phyloP scores from a whole-genome alignment of 2,888 invertebrate genomes.

The Asteroscopus sphinx region DNA sequence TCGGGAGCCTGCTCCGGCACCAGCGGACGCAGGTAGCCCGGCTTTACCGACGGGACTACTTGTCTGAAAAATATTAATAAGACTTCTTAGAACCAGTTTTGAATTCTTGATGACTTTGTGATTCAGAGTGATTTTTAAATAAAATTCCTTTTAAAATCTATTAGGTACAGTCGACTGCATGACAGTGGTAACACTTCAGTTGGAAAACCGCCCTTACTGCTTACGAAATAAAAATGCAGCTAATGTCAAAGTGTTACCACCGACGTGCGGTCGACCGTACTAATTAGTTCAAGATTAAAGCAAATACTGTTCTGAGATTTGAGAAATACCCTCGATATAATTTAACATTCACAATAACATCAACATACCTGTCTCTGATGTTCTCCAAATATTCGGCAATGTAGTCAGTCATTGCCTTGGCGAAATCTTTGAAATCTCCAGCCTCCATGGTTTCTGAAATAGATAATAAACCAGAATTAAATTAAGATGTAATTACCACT shows the following conservation, averaged over 20 bases:
- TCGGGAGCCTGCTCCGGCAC: conserved; percentile 96
- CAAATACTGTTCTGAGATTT: not conserved
- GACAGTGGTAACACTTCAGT: no score
- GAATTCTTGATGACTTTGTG: not conserved
- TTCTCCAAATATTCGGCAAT: conserved; percentile 98
- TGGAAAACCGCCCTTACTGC: no score
- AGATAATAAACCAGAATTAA: not conserved
- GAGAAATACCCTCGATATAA: not conserved
- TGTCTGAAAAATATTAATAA: conserved; percentile 84
- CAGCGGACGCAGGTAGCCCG: conserved; percentile 96
- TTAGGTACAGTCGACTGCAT: no score
- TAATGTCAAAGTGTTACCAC: no score
- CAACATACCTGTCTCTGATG: conserved; percentile 95
- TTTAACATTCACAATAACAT: not conserved
- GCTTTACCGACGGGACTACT: conserved; percentile 97
- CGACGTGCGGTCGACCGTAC: no score
- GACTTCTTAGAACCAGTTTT: not conserved
- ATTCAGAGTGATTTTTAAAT: not conserved
- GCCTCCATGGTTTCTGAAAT: conserved; percentile 92
- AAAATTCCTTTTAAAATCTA: no score
- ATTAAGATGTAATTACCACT: not conserved
- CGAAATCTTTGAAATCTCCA: conserved; percentile 95
- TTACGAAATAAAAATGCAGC: no score
- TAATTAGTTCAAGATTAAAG: no score
- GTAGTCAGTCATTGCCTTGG: conserved; percentile 98